A percentile compares a stretch with the other conserved stretches of the same genome.
Evolutionary conservation across 2,113 vertebrate species (phyloP).

Genomic region (Xenopus borealis): DNA sequence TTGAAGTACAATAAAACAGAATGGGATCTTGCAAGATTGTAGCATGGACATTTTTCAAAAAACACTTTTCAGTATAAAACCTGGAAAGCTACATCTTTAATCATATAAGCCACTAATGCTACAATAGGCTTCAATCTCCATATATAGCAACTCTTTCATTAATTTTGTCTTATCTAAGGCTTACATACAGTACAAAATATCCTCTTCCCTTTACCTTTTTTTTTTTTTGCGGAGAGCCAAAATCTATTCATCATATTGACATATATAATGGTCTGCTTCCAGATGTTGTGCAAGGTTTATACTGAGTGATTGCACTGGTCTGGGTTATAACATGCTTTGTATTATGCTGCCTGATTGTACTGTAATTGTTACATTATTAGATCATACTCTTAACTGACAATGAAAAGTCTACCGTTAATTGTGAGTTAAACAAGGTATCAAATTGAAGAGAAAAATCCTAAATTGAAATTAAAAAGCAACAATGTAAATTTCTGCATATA

Average conservation of each 20-base stretch:
- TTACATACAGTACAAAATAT: constrained; percentile 9
- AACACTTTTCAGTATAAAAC: neutral
- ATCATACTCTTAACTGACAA: constrained; percentile 35
- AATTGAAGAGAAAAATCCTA: neutral
- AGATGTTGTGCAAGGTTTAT: constrained; percentile 24
- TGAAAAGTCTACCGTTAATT: constrained; percentile 16
- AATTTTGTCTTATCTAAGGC: constrained; percentile 25
- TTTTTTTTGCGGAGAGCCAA: constrained; percentile 1
- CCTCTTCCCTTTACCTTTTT: constrained; percentile 14
- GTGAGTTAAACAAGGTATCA: constrained; percentile 4
- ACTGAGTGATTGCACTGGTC: constrained; percentile 18
- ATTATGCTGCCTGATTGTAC: constrained; percentile 34
- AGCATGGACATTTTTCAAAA: too few relatives aligned
- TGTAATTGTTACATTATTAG: constrained; percentile 37
- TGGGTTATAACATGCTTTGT: constrained; percentile 35
- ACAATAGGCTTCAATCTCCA: constrained; percentile 7
- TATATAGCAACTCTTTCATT: constrained; percentile 12
- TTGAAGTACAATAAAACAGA: too few relatives aligned
- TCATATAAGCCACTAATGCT: constrained; percentile 7
- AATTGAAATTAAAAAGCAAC: too few relatives aligned
- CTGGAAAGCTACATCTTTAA: constrained; percentile 8
- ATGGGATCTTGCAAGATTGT: too few relatives aligned
- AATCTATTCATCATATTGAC: constrained; percentile 42
- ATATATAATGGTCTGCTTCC: constrained; percentile 35
- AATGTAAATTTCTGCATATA: too few relatives aligned